These are phyloP conservation scores for Perodicticus potto DNA, from an alignment of 2,797 vertebrate genomes.

Conservation along the genomic window DNA sequence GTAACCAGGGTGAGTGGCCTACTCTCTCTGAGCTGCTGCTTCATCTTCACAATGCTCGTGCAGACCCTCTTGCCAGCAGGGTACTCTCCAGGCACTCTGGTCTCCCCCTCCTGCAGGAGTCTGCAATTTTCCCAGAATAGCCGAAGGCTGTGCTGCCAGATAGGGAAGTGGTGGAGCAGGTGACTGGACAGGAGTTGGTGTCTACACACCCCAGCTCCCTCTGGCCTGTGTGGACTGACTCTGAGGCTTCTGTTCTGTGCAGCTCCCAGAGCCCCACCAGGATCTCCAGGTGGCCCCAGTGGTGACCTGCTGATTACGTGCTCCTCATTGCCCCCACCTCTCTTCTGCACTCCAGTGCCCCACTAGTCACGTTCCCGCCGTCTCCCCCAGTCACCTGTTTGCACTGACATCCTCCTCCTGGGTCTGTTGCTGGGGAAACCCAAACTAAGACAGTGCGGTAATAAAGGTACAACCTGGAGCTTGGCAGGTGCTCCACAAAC, in stretches of 20 bases:
- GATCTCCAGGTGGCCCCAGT: not conserved
- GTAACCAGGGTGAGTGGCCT: not conserved
- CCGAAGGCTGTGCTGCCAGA: not conserved
- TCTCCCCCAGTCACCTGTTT: not conserved
- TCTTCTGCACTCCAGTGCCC: not conserved
- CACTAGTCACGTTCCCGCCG: not conserved
- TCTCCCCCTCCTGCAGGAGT: not conserved
- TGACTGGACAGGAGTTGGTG: not conserved
- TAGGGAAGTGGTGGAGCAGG: not conserved
- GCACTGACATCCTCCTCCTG: not conserved
- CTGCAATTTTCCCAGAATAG: not conserved
- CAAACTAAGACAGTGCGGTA: not conserved
- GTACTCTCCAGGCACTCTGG: not conserved
- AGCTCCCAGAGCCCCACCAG: not conserved
- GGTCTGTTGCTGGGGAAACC: not conserved
- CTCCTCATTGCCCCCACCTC: not conserved
- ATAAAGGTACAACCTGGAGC: not conserved
- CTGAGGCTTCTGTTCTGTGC: not conserved
- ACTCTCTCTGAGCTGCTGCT: not conserved
- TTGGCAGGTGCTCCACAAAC: not conserved
- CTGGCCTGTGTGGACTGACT: not conserved
- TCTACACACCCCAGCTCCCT: not conserved
- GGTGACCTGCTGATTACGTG: not conserved
- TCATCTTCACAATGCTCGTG: not conserved
- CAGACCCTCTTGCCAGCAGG: not conserved